A percentile compares a stretch with the other conserved stretches of the same genome.
These are phyloP conservation scores for Hoplodrina blanda DNA, from an alignment of 2,888 invertebrate species.

Conservation along the genomic window DNA sequence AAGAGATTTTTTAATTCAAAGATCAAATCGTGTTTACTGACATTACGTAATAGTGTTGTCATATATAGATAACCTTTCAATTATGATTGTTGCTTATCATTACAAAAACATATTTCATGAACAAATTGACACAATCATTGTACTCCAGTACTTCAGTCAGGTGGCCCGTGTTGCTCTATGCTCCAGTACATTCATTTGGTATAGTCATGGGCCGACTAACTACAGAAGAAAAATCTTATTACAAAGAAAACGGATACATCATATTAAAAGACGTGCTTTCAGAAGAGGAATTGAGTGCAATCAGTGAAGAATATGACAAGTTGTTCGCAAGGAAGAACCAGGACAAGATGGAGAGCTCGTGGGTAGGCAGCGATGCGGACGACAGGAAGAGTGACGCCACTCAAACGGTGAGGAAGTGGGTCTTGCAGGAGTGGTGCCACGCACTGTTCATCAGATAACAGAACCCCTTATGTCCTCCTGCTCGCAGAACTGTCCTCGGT, in stretches of 20 bases:
- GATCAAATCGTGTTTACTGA: neutral
- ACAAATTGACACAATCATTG: constrained; percentile 18
- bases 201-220: constrained; percentile 79
- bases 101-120: constrained; percentile 17
- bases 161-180: too few species aligned
- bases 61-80: constrained; percentile 39
- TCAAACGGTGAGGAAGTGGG: constrained; percentile 66
- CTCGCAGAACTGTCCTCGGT: too few species aligned
- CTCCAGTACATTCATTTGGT: neutral
- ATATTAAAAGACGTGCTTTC: constrained; percentile 85
- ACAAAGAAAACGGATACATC: constrained; percentile 89
- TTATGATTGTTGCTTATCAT: constrained; percentile 27
- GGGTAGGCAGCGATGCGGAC: constrained; percentile 86
- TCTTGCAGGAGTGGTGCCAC: neutral
- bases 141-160: neutral
- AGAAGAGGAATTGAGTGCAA: constrained; percentile 81
- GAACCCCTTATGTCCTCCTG: too few species aligned
- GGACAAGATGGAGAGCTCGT: constrained; percentile 88
- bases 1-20: too few species aligned
- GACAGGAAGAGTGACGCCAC: constrained; percentile 71
- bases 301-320: constrained; percentile 87
- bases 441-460: too few species aligned
- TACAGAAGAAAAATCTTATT: constrained; percentile 85
- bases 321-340: constrained; percentile 87
- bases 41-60: constrained; percentile 5